phyloP scores from a whole-genome alignment of 1,140 invertebrate species.

The Tetramorium alpestre region DNA sequence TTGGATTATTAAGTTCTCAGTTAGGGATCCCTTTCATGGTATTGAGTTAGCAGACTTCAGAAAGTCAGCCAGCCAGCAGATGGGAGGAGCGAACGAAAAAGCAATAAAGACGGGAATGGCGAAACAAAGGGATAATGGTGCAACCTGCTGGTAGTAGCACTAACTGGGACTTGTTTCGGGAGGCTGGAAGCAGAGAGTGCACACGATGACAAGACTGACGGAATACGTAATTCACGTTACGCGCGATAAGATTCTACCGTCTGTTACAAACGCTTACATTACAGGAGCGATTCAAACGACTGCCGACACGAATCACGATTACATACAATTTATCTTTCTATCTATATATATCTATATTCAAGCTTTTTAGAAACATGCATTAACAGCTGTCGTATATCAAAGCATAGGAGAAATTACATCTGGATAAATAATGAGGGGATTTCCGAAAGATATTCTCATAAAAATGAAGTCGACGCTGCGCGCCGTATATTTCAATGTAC shows the following conservation, averaged over 20 bases:
- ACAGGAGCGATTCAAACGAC: not conserved
- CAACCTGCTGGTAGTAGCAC: constrained; percentile 26
- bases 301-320: not conserved
- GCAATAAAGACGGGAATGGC: constrained; percentile 41
- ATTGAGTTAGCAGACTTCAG: constrained; percentile 56
- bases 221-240: constrained; percentile 39
- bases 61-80: constrained; percentile 29
- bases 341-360: no score
- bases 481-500: constrained; percentile 25
- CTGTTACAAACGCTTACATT: constrained; percentile 36
- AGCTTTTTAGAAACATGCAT: not conserved
- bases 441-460: not conserved
- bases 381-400: not conserved
- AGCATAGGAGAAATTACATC: not conserved
- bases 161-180: constrained; percentile 28
- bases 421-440: constrained; percentile 19
- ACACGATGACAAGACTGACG: constrained; percentile 39
- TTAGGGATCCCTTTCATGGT: constrained; percentile 45
- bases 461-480: not conserved
- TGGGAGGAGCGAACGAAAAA: constrained; percentile 49
- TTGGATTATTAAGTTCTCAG: constrained; percentile 59
- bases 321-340: constrained; percentile 31
- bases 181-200: constrained; percentile 10
- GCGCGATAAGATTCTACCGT: constrained; percentile 29
- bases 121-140: constrained; percentile 50